A percentile compares a stretch with the other conserved stretches of the same genome.
Evolutionary conservation across 2,113 vertebrate genomes (phyloP).

Genomic region (Arothron firmamentum): DNA sequence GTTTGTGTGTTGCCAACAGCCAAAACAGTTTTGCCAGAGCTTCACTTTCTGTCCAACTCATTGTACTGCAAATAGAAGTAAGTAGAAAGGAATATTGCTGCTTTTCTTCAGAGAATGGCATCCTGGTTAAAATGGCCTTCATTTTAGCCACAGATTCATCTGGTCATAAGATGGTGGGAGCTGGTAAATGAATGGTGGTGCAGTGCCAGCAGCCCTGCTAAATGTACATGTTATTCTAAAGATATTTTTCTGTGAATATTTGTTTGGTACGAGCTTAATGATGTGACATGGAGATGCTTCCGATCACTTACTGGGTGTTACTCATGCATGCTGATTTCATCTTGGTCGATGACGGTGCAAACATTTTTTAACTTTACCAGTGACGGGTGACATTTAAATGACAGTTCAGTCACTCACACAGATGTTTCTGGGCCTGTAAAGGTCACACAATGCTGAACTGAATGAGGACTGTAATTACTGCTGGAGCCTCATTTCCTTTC

Average conservation of each 20-base stretch:
- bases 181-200: constrained; percentile 19
- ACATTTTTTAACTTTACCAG: background rate
- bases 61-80: constrained; percentile 1
- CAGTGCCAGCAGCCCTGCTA: background rate
- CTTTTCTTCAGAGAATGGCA: constrained; percentile 7
- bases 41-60: constrained; percentile 4
- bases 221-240: background rate
- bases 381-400: constrained; percentile 61
- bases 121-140: background rate
- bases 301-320: constrained; percentile 23
- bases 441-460: constrained; percentile 34
- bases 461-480: no score
- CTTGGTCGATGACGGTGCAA: constrained; percentile 38
- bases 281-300: background rate
- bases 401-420: constrained; percentile 28
- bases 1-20: background rate
- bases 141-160: constrained; percentile 10
- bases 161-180: constrained; percentile 24
- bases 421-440: constrained; percentile 43
- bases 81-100: background rate
- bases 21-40: constrained; percentile 4
- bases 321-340: constrained; percentile 32
- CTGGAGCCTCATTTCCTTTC: no score
- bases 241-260: no score
- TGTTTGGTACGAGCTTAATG: no score